Conservation (phyloP, 2,888 invertebrate genomes). For the Doris montereyensis region DNA sequence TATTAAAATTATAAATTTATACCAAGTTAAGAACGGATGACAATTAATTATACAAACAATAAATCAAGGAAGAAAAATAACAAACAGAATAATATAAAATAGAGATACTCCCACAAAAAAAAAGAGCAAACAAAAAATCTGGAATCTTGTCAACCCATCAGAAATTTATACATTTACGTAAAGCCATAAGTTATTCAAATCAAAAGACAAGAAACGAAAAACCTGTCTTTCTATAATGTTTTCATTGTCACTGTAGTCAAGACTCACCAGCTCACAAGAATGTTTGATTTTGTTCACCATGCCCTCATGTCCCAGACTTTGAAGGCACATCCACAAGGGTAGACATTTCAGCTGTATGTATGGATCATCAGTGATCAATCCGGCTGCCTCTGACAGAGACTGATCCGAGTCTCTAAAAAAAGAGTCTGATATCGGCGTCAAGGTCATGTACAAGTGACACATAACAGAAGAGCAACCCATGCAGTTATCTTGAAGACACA, state of each 20-base stretch:
- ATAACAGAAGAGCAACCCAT: no score
- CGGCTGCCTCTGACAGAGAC: slow-evolving; percentile 74
- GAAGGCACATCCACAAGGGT: slow-evolving; percentile 87
- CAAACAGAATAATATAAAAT: background rate
- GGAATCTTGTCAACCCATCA: background rate
- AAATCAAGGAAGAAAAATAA: no score
- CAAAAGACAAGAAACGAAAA: no score
- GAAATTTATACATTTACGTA: background rate
- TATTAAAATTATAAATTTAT: no score
- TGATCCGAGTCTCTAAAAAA: slow-evolving; percentile 70
- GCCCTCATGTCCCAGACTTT: slow-evolving; percentile 78
- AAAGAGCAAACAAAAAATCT: background rate
- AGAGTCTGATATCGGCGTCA: slow-evolving; percentile 59
- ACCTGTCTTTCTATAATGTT: background rate
- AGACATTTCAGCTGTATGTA: slow-evolving; percentile 82
- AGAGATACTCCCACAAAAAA: background rate
- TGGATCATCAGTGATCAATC: slow-evolving; percentile 76
- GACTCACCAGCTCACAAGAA: slow-evolving; percentile 80
- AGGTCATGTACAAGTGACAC: no score
- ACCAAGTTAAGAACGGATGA: no score
- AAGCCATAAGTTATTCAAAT: no score
- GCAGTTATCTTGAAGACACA: no score
- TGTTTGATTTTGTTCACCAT: slow-evolving; percentile 82
- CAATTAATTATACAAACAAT: no score
- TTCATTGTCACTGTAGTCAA: background rate